Base-by-base conservation (phyloP, 2,888 invertebrate species). In the Diogma glabrata region DNA sequence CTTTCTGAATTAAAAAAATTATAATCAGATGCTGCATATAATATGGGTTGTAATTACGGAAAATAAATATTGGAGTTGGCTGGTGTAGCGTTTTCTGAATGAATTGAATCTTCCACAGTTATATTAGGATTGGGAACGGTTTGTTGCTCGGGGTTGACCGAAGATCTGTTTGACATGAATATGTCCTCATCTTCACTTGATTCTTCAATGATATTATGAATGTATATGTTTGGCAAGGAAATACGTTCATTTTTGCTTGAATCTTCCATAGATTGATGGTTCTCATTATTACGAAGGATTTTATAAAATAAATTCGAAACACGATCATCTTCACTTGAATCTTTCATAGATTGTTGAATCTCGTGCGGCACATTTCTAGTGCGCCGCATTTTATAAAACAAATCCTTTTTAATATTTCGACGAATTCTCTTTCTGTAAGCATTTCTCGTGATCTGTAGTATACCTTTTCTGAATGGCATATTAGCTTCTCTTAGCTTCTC, bases 281-380 rank as follows among this genome's bases (percentile, higher is more conserved):
- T 33, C 33, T 33, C 33, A 33, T 33, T 33, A 33, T 33, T 33
- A 33, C 33, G 33, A 33, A 33, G 33, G 33, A 33, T 33, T 33
- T 33, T 33, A 33, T 33, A 33, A 28, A 28, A 28, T 28, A 28
- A 28, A 28, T 28, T 28, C 28, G 3, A 28, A 28, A 28, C 3
- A 28, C n/a, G 28, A 9, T 28, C 28, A 28, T 28, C 28, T 28
- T 28, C 28, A 28, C 28, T 28, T 28, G 28, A 28, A 28, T 28
- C 28, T 28, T 28, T n/a, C 28, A 28, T 28, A 28, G 28, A 28
- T 28, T 28, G 28, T n/a, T n/a, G 28, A 28, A 28, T 28, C 28
- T 28, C 28, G 28, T 28, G 28, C 28, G 28, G 28, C 28, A 28
- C 28, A 28, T 28, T 28, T 28, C 28, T 28, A 28, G 28, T 28